Evolutionary conservation across 2,888 invertebrate species (phyloP).

Genomic region (Cryptus armator): DNA sequence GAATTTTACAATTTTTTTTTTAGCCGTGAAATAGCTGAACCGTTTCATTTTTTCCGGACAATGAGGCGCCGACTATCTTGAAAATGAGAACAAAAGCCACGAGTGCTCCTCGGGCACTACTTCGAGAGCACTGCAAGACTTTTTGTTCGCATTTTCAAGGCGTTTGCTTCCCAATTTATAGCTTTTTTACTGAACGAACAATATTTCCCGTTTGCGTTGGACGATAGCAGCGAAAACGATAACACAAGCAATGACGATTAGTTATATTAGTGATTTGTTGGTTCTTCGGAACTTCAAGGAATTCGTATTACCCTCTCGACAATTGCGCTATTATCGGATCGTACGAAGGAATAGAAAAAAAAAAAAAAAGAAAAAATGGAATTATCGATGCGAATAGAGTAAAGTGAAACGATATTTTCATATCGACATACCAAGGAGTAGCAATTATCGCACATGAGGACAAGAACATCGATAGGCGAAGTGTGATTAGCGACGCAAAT

Average conservation of each 20-base stretch:
- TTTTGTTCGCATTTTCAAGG: background rate
- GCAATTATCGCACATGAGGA: constrained; percentile 98
- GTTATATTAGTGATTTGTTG: constrained; percentile 10
- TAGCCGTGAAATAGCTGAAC: too few relatives aligned
- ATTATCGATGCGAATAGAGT: too few relatives aligned
- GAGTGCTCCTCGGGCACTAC: background rate
- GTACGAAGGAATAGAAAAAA: background rate
- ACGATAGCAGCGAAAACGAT: constrained; percentile 1
- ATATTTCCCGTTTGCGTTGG: background rate
- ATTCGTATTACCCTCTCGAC: background rate
- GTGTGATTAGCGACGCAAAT: constrained; percentile 99
- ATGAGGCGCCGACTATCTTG: background rate
- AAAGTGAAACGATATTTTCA: constrained; percentile 4
- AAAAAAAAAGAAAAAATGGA: too few relatives aligned
- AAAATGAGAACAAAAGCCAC: background rate
- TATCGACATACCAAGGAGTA: constrained; percentile 95
- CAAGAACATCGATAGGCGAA: constrained; percentile 98
- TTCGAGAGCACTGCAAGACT: background rate
- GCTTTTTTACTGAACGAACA: background rate
- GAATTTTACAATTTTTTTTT: background rate
- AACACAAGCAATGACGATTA: constrained; percentile 50
- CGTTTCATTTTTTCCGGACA: background rate
- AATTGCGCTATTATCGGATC: background rate
- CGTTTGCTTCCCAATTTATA: background rate
- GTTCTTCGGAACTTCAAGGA: background rate